Base-by-base conservation (phyloP, 1,140 invertebrate genomes). In the Lamellibrachia luymesi region DNA sequence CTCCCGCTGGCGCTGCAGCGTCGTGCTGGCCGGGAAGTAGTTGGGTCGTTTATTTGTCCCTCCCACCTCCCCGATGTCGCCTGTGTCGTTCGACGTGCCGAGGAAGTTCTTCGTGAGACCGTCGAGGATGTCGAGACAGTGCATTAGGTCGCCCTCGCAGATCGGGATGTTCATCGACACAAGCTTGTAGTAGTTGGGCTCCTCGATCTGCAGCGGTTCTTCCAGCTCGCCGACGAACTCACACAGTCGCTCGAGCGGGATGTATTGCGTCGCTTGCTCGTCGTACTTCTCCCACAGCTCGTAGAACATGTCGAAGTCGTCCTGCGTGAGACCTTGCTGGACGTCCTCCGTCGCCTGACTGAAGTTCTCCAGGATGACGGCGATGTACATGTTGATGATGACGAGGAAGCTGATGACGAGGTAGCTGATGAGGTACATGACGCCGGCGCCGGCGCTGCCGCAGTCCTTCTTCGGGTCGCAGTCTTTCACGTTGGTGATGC, bases 251-350 rank as follows among this genome's bases (percentile, higher is more conserved):
- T 98, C 98, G 96, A 99, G 99, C 91, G 98, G 97, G 95, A 99
- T 99, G 96, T 99, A 99, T 96, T 99, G 98, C 5, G 98, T 99
- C 92, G 99, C 99, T 95, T 99, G 98, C 0, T 99, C 99, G 97
- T 99, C 99, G 96, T 98, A 99, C 95, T 98, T 98, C 96, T 99
- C 98, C 99, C 99, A 99, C 94, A 99, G 99, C 97, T 99, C 99
- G 96, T 99, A 99, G 97, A 99, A 99, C 98, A 99, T 99, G 96
- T 99, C 99, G 97, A 99, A 99, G 96, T 99, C 99, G 96, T 99
- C 99, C 96, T 99, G 98, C 52, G 99, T 99, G 90, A 99, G 97
- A 7, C 99, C 99, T 96, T 99, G 99, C 96, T 99, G 99, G 90
- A 99, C 99, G 96, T 99, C 99, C 97, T 99, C 99, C 90, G 99